phyloP scores from a whole-genome alignment of 2,888 invertebrate genomes.

The Cremastobaeus sp. region DNA sequence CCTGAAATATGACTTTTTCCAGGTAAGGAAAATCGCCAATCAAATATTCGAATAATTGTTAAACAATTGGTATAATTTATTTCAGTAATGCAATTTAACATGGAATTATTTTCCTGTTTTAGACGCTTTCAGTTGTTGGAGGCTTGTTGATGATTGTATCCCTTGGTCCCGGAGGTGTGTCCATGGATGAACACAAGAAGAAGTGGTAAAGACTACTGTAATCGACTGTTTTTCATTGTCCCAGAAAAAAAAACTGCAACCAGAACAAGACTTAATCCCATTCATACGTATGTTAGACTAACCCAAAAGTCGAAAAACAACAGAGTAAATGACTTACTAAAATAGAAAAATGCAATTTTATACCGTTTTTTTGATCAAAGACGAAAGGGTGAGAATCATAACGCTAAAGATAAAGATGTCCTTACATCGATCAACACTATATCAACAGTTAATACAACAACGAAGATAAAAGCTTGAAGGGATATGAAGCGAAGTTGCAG shows the following conservation, averaged over 20 bases:
- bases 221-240: conserved; percentile 46
- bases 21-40: conserved; percentile 81
- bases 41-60: not conserved
- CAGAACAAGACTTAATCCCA: conserved; percentile 64
- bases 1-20: conserved; percentile 99
- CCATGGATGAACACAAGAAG: conserved; percentile 99
- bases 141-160: conserved; percentile 99
- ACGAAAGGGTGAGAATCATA: no score
- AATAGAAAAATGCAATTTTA: no score
- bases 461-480: conserved; percentile 26
- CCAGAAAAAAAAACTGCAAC: conserved; percentile 41
- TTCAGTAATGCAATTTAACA: not conserved
- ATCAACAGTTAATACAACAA: conserved; percentile 13
- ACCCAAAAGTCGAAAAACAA: not conserved
- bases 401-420: not conserved
- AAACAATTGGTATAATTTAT: not conserved
- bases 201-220: conserved; percentile 86
- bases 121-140: conserved; percentile 99
- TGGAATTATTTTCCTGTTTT: conserved; percentile 66
- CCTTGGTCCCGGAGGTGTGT: conserved; percentile 98
- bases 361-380: no score
- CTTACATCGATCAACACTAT: conserved; percentile 4
- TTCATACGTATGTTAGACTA: conserved; percentile 22
- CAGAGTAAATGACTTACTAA: not conserved
- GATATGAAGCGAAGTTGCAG: conserved; percentile 30